A percentile compares a stretch with the other conserved stretches of the same genome.
Evolutionary conservation across 1,140 invertebrate species (phyloP).

Genomic region (Scaptodrosophila lebanonensis): DNA sequence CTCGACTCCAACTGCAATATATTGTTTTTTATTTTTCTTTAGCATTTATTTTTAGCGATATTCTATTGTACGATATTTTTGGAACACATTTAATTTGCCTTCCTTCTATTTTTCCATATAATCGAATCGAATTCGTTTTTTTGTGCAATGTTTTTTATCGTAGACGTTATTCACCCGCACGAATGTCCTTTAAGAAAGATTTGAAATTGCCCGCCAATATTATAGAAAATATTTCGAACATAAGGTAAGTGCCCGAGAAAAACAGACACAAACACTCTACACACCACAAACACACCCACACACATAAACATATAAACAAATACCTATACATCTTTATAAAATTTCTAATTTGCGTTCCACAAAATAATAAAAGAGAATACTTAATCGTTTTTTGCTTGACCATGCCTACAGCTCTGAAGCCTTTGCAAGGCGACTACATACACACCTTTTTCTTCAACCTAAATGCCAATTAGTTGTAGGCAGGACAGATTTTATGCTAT

Average conservation of each 20-base stretch:
- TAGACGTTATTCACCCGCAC: conserved; percentile 88
- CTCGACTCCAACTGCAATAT: neutral
- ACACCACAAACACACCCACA: neutral
- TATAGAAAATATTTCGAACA: conserved; percentile 84
- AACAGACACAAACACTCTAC: conserved; percentile 11
- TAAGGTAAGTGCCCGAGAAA: conserved; percentile 81
- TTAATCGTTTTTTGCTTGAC: too few species aligned
- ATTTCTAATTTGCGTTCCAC: neutral
- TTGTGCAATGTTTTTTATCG: conserved; percentile 70
- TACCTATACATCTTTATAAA: neutral
- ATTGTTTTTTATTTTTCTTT: neutral
- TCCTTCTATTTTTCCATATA: conserved; percentile 18
- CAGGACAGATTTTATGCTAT: too few species aligned
- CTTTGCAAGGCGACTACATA: too few species aligned
- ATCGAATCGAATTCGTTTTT: conserved; percentile 45
- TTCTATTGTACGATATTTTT: conserved; percentile 6
- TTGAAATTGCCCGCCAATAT: conserved; percentile 83
- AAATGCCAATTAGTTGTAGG: too few species aligned
- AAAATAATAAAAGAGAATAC: too few species aligned
- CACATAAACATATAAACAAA: conserved; percentile 8
- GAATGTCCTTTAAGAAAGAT: conserved; percentile 86
- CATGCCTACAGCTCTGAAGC: too few species aligned
- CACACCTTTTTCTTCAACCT: too few species aligned
- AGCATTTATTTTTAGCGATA: neutral
- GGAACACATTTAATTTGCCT: conserved; percentile 18